phyloP scores from a whole-genome alignment of 2,113 vertebrate species.

The Eira barbara region DNA sequence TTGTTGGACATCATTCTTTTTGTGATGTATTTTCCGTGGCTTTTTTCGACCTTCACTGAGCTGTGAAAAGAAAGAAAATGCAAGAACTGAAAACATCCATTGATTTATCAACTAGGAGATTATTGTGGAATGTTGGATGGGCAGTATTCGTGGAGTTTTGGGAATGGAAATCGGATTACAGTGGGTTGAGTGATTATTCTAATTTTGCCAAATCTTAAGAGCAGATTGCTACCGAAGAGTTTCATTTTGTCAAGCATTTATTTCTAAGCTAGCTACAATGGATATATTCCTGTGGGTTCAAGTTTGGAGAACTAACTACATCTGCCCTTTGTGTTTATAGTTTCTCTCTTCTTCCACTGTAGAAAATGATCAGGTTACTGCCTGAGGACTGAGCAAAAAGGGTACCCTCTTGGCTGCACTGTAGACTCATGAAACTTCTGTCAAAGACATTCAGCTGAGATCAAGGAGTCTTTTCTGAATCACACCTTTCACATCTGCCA shows the following conservation, averaged over 20 bases:
- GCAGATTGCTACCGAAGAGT: background rate
- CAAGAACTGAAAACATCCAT: background rate
- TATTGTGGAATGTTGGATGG: background rate
- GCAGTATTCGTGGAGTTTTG: background rate
- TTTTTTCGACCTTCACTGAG: conserved; percentile 16
- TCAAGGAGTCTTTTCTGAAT: background rate
- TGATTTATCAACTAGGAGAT: background rate
- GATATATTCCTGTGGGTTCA: background rate
- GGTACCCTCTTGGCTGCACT: background rate
- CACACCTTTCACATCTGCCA: background rate
- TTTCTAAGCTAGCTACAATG: background rate
- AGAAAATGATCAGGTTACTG: background rate
- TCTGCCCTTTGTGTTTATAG: background rate
- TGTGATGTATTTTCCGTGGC: accelerated
- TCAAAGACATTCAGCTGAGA: background rate
- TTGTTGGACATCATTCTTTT: background rate
- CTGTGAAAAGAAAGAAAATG: conserved; percentile 14
- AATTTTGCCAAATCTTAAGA: background rate
- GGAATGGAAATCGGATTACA: background rate
- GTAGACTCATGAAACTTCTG: background rate
- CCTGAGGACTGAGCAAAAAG: background rate
- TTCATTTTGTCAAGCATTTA: background rate
- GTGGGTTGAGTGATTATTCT: background rate
- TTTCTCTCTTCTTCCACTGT: background rate
- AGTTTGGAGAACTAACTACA: background rate